phyloP scores from a whole-genome alignment of 2,797 vertebrate species.

The Enteromius paludinosus region DNA sequence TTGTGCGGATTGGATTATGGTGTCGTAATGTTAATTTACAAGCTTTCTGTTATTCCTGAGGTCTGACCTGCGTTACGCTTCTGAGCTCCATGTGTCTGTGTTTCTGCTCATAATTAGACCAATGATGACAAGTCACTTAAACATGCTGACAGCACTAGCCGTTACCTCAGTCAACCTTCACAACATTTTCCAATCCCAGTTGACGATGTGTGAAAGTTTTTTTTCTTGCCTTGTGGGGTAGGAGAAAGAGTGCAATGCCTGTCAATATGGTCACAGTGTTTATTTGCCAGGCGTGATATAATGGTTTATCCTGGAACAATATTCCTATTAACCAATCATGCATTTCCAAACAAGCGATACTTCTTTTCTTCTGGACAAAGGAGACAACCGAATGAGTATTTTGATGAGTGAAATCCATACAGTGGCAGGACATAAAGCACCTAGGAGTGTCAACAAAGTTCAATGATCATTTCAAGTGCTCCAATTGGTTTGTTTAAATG shows the following conservation, averaged over 20 bases:
- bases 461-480: not conserved
- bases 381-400: not conserved
- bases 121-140: constrained; percentile 39
- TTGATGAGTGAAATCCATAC: not conserved
- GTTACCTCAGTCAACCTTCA: constrained; percentile 44
- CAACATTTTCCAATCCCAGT: constrained; percentile 21
- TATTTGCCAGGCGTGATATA: not conserved
- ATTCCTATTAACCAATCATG: not conserved
- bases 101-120: constrained; percentile 46
- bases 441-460: not conserved
- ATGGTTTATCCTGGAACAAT: constrained; percentile 2
- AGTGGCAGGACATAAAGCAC: not conserved
- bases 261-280: not conserved
- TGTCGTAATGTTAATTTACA: constrained; percentile 13
- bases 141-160: constrained; percentile 27
- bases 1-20: not conserved
- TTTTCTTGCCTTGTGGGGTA: not conserved
- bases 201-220: not conserved
- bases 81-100: constrained; percentile 27
- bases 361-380: not conserved
- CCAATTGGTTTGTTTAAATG: not conserved
- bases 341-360: not conserved
- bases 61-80: not conserved
- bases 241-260: not conserved
- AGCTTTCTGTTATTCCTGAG: constrained; percentile 31